Base-by-base conservation (phyloP, 2,797 vertebrate genomes). In the Coregonus sp. region DNA sequence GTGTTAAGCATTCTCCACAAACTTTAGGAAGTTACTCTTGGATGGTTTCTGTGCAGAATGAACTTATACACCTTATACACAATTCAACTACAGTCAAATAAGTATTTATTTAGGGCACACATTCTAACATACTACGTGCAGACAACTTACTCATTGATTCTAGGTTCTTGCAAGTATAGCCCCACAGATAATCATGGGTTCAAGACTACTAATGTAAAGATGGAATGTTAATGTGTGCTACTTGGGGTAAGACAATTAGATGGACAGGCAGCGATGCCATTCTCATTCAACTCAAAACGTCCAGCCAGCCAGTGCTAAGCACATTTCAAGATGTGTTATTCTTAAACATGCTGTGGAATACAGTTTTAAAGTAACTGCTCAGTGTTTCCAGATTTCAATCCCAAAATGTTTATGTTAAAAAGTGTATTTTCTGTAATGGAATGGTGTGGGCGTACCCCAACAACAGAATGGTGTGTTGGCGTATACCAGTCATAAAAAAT, bases 281-380 rank as follows among this genome's bases (percentile, higher is more conserved):
- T 47, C 40, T 47, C 40, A 47, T 59, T 59, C n/a, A 18, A 20
- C 56, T 61, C 18, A 20, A 61, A 61, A 37, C 73, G 73, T 31
- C 61, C 5, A 33, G 20, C 47, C 9, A 54, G 37, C 4, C 20
- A 75, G 70, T 25, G 12, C 52, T 68, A 71, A 71, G 40, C 67
- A 50, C 40, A 66, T 82, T 79, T 79, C 65, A 79, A 78, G 76
- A 79, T 75, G 14, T 70, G 47, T 69, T 73, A 50, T 85, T 75
- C 40, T 78, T 82, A 81, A 71, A 79, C 70, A 51, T 18, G 31
- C 67, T 63, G 20, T 40, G 20, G 73, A 85, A 74, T 72, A 70
- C 69, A 81, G 74, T 81, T 61, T 75, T 83, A 47, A 11, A 47
- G 40, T 47, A 47, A 40, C 40, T 40, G 40, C 40, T 7, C 7